A percentile compares a stretch with the other conserved stretches of the same genome.
These are phyloP conservation scores for Paedocypris micromegethes DNA, from an alignment of 2,797 vertebrate species.

Conservation along the genomic window DNA sequence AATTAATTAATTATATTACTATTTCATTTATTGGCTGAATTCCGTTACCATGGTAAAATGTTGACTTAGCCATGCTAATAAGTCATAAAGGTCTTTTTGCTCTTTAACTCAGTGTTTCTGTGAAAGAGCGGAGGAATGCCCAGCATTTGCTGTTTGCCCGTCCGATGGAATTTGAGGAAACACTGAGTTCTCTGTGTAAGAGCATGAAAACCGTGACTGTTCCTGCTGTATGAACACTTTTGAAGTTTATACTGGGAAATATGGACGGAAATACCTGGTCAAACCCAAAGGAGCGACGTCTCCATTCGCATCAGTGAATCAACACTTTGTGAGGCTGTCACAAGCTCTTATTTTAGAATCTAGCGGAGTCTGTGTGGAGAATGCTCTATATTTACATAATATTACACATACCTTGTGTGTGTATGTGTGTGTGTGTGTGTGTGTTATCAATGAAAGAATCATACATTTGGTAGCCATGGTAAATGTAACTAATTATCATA, in stretches of 20 bases:
- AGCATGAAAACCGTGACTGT: constrained; percentile 66
- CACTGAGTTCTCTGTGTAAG: constrained; percentile 62
- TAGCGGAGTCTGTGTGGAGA: constrained; percentile 15
- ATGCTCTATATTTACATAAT: constrained; percentile 37
- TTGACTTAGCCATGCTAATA: no score
- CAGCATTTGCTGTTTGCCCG: constrained; percentile 24
- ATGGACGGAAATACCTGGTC: constrained; percentile 56
- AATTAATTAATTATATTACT: no score
- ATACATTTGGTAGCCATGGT: no score
- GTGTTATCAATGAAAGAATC: no score
- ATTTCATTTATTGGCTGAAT: no score
- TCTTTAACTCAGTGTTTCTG: constrained; percentile 29
- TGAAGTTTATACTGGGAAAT: constrained; percentile 61
- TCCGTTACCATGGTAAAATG: no score
- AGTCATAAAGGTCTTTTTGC: neutral
- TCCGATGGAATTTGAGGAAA: constrained; percentile 33
- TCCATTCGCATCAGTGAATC: constrained; percentile 20
- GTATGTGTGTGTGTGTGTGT: no score
- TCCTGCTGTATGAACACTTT: constrained; percentile 55
- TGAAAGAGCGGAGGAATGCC: constrained; percentile 18
- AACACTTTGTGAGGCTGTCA: constrained; percentile 10
- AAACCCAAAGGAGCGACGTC: constrained; percentile 24
- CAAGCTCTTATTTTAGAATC: constrained; percentile 16
- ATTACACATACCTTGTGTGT: no score
- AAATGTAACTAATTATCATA: no score